phyloP scores from a whole-genome alignment of 2,888 invertebrate species.

The Zhengitettix transpicula region DNA sequence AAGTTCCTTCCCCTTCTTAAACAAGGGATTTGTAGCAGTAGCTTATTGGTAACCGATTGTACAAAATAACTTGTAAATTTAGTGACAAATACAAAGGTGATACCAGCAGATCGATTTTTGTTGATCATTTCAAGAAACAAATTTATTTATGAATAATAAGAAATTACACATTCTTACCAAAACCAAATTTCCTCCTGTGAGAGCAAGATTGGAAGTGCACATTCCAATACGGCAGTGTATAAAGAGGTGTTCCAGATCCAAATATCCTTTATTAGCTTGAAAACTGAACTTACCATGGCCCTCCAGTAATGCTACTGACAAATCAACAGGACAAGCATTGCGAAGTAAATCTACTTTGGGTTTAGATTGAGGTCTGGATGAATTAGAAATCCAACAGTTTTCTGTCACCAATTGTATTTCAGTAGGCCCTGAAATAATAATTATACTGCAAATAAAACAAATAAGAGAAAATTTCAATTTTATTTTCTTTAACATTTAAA shows the following conservation, averaged over 20 bases:
- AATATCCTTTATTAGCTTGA: constrained; percentile 17
- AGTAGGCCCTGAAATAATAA: too few species aligned
- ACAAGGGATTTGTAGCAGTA: too few species aligned
- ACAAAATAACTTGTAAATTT: too few species aligned
- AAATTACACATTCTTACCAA: background rate
- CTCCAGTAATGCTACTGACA: constrained; percentile 12
- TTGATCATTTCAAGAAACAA: too few species aligned
- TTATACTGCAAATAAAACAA: too few species aligned
- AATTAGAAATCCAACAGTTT: constrained; percentile 20
- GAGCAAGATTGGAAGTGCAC: constrained; percentile 18
- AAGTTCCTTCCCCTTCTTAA: too few species aligned
- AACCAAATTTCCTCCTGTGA: constrained; percentile 16
- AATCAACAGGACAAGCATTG: constrained; percentile 19
- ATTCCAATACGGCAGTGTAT: constrained; percentile 22
- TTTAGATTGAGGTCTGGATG: constrained; percentile 12
- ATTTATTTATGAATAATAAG: too few species aligned
- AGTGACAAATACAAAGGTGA: too few species aligned
- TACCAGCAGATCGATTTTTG: too few species aligned
- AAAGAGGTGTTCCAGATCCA: constrained; percentile 16
- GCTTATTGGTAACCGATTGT: too few species aligned
- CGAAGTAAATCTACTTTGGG: constrained; percentile 14
- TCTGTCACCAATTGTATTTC: constrained; percentile 17
- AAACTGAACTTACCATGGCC: constrained; percentile 14
- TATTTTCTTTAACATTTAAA: too few species aligned
- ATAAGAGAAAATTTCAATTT: too few species aligned